Evolutionary conservation across 1,140 invertebrate species (phyloP), one percentile per base, ranked within the genome.

Genomic region (Tyrophagus putrescentiae): DNA sequence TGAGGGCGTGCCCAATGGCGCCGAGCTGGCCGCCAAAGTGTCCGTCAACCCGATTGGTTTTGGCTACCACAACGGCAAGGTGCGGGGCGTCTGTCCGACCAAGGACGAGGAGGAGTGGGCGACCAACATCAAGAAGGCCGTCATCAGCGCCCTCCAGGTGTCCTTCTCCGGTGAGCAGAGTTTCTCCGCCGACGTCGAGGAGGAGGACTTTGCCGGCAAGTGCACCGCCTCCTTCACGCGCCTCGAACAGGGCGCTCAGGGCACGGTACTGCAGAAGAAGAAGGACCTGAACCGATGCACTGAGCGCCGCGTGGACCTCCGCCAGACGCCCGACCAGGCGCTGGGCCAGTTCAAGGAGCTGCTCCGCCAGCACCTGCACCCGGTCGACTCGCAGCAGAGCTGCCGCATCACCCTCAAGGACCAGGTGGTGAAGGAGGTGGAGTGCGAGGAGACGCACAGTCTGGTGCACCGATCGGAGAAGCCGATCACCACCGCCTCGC

Each of bases 111-210:
- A 60, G 33, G 25, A 29, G 13, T 60, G 42, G 41, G 18, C 32
- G 5, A n/a, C 36, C 13, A 60, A 60, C 42, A 58, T 60, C 18
- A 60, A 60, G 21, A 60, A 60, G 52, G 39, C 57, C 2, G 28
- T 60, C 4, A 21, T 60, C 34, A 48, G 42, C 2, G 50, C 57
- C 2, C 23, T 60, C 11, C 57, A 60, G 52, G 33, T 60, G 11
- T 23, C 6, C 9, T 3, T 2, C 13, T 6, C n/a, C 7, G 27
- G 21, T 3, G 31, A 42, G 21, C 9, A 4, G 32, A 13, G 13
- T 13, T 23, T 27, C 2, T 13, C 13, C 13, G 21, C 7, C 2
- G 36, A 36, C n/a, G 7, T 54, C 11, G 52, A 54, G 13, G 56
- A 57, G 31, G 1, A 3, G 1, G 56, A 57, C 32, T 39, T 57